Percentiles rank a stretch among this genome's conserved stretches.
These are phyloP conservation scores for Oreochromis mossambicus DNA, from an alignment of 2,797 vertebrate species.

Conservation along the genomic window DNA sequence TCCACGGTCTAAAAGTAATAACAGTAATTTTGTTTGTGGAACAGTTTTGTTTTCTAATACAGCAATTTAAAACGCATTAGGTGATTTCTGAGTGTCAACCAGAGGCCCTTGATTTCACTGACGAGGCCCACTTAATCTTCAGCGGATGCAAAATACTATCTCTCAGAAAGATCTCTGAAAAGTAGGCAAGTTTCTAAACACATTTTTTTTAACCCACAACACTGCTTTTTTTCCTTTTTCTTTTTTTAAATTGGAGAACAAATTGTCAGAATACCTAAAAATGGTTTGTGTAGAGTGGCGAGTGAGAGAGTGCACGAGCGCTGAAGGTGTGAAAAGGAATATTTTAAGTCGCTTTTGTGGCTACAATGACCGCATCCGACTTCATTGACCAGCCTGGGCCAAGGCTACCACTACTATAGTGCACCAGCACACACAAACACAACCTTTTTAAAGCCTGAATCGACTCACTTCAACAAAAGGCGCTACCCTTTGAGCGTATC, in stretches of 20 bases:
- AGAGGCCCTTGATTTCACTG: neutral
- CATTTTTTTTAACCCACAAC: neutral
- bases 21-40: neutral
- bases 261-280: neutral
- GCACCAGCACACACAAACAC: neutral
- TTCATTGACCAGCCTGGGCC: neutral
- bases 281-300: neutral
- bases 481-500: neutral
- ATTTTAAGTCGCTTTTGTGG: neutral
- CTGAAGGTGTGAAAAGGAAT: neutral
- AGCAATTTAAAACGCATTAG: neutral
- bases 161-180: neutral
- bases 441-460: conserved; percentile 20
- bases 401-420: neutral
- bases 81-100: neutral
- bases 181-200: neutral
- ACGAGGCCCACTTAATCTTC: neutral
- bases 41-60: neutral
- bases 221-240: neutral
- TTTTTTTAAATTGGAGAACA: neutral
- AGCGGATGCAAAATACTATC: neutral
- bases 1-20: neutral
- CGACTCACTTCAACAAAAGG: neutral
- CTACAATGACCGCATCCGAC: fast-evolving
- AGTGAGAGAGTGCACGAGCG: neutral